Evolutionary conservation across 2,113 vertebrate species (phyloP).

Genomic region (Chrysemys picta): DNA sequence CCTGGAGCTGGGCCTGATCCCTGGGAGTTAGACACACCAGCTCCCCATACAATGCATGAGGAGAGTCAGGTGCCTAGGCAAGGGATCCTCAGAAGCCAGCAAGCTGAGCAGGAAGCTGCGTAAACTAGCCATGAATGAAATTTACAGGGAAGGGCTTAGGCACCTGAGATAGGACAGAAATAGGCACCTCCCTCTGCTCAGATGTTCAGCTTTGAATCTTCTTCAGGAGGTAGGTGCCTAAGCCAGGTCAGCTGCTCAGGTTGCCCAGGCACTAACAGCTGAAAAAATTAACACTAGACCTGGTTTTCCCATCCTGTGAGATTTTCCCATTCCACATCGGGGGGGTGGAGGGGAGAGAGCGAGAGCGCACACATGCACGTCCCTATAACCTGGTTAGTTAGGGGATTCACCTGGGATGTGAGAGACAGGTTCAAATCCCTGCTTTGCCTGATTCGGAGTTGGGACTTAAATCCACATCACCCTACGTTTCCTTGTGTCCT

Average conservation of each 20-base stretch:
- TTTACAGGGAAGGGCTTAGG: background rate
- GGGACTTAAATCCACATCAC: background rate
- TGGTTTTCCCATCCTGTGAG: background rate
- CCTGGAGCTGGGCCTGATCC: no score
- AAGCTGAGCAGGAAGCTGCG: background rate
- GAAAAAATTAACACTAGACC: background rate
- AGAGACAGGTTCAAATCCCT: background rate
- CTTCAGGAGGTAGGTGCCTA: background rate
- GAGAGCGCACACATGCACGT: no score
- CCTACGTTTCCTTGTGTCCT: background rate
- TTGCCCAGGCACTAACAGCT: background rate
- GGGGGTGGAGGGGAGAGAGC: fast-evolving
- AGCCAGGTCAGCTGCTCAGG: background rate
- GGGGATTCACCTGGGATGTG: background rate
- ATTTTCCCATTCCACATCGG: background rate
- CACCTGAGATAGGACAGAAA: background rate
- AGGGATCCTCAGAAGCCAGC: background rate
- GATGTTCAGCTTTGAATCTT: no score
- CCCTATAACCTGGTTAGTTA: background rate
- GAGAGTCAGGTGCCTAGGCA: background rate
- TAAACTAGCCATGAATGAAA: background rate
- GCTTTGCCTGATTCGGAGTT: background rate
- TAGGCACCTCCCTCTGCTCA: background rate
- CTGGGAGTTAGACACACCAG: background rate
- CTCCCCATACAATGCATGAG: background rate